Conservation (phyloP, 2,888 invertebrate species). For the Archaeoteleia sp. region DNA sequence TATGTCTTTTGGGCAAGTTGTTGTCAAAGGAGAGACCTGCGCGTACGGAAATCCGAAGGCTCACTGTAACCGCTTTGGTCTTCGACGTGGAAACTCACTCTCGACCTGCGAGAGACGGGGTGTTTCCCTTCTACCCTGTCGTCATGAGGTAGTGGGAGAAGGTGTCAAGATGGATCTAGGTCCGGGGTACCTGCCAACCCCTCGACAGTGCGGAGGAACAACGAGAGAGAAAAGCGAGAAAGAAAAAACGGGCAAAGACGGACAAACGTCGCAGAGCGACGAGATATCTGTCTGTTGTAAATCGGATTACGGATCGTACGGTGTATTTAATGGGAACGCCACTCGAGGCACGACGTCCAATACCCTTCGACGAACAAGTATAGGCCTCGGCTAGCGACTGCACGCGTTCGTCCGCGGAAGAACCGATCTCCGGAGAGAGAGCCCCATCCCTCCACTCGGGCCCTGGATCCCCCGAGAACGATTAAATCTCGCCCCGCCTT, state of each 20-base stretch:
- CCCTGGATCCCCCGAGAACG: conserved; percentile 64
- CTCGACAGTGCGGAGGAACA: conserved; percentile 11
- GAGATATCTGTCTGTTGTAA: conserved; percentile 5
- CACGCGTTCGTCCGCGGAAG: conserved; percentile 68
- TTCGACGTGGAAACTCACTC: conserved; percentile 50
- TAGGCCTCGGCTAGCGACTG: conserved; percentile 73
- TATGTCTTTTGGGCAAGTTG: conserved; percentile 13
- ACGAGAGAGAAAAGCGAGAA: conserved; percentile 25
- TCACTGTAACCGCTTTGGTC: conserved; percentile 43
- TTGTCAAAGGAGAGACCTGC: conserved; percentile 32
- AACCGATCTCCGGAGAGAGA: conserved; percentile 66
- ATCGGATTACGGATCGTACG: conserved; percentile 35
- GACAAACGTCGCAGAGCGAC: neutral
- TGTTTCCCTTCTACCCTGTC: conserved; percentile 45
- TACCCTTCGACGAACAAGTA: conserved; percentile 70
- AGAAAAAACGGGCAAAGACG: conserved; percentile 17
- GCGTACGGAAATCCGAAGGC: conserved; percentile 41
- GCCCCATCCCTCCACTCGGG: conserved; percentile 57
- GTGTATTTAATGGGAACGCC: conserved; percentile 32
- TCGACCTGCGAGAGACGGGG: conserved; percentile 41
- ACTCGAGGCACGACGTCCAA: conserved; percentile 55
- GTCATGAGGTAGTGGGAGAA: conserved; percentile 47
- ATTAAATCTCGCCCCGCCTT: conserved; percentile 68
- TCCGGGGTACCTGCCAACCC: conserved; percentile 23
- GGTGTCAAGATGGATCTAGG: conserved; percentile 19